A percentile compares a stretch with the other conserved stretches of the same genome.
Evolutionary conservation across 2,888 invertebrate species (phyloP).

Genomic region (Latheticus oryzae): DNA sequence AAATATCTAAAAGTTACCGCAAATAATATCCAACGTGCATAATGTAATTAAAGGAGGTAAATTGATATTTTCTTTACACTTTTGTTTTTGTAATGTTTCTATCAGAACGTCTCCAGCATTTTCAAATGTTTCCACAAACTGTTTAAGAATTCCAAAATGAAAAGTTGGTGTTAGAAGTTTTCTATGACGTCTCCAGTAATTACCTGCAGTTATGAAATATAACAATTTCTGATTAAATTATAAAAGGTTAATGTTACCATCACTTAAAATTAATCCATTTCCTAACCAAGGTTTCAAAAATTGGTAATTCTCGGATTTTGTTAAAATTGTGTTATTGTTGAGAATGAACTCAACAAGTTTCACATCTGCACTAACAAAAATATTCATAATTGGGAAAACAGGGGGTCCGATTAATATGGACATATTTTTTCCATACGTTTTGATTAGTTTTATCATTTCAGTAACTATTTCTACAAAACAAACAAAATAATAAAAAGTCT

Average conservation of each 20-base stretch:
- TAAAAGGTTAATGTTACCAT: conserved; percentile 19
- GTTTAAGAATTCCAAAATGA: conserved; percentile 80
- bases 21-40: conserved; percentile 73
- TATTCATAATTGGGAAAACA: neutral
- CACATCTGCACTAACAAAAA: conserved; percentile 33
- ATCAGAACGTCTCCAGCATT: conserved; percentile 71
- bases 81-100: conserved; percentile 65
- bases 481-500: no score
- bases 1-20: conserved; percentile 66
- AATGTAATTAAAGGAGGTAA: conserved; percentile 72
- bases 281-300: conserved; percentile 44
- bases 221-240: neutral
- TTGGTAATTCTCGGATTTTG: conserved; percentile 35
- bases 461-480: no score
- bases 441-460: no score
- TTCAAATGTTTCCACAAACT: conserved; percentile 77
- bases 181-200: conserved; percentile 77
- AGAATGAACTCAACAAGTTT: conserved; percentile 42
- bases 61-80: conserved; percentile 64
- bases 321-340: conserved; percentile 35
- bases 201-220: no score
- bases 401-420: no score
- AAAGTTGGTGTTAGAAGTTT: conserved; percentile 82
- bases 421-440: no score
- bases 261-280: conserved; percentile 38